These are phyloP conservation scores for Daboia siamensis DNA, from an alignment of 2,113 vertebrate species.

Conservation along the genomic window DNA sequence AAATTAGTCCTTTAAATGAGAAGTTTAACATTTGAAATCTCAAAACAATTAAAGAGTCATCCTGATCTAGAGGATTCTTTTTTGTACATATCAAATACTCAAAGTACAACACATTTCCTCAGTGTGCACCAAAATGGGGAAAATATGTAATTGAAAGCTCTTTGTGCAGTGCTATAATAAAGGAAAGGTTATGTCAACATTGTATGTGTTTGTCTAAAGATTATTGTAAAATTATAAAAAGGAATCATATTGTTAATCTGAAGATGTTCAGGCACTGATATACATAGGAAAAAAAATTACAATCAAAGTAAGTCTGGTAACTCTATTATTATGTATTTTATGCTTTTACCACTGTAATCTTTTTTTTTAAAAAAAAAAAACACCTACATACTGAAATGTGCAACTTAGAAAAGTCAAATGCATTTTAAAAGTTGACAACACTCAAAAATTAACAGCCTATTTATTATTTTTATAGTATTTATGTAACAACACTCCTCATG, in stretches of 20 bases:
- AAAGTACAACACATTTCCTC: too few species aligned
- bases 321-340: background rate
- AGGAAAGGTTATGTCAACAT: background rate
- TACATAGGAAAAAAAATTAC: background rate
- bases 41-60: background rate
- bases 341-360: background rate
- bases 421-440: background rate
- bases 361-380: background rate
- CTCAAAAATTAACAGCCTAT: background rate
- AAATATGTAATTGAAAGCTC: background rate
- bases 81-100: background rate
- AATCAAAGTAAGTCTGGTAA: background rate
- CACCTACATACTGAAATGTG: background rate
- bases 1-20: background rate
- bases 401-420: slow-evolving; percentile 3
- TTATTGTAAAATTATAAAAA: background rate
- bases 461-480: slow-evolving; percentile 19
- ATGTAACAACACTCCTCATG: background rate
- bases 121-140: background rate
- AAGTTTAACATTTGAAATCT: background rate
- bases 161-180: background rate
- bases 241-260: background rate
- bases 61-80: background rate
- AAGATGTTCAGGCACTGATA: background rate
- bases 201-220: background rate